A percentile compares a stretch with the other conserved stretches of the same genome.
Conservation (phyloP, 2,113 vertebrate species). For the Charadrius vociferus region DNA sequence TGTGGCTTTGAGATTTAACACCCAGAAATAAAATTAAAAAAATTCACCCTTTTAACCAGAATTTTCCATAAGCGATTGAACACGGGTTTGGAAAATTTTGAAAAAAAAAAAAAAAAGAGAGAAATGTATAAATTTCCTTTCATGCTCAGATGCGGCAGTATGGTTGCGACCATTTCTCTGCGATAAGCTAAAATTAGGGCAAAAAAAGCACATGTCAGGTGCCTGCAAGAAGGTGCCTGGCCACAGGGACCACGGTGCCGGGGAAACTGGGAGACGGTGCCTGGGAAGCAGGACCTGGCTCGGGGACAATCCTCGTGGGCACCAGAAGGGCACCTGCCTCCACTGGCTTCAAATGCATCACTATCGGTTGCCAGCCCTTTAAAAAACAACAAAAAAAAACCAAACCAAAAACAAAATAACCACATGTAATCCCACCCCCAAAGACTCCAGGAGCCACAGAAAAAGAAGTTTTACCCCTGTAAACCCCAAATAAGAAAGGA, state of each 20-base stretch:
- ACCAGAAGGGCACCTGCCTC: not conserved
- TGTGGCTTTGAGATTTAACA: conserved; percentile 26
- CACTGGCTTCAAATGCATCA: not conserved
- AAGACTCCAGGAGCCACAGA: not conserved
- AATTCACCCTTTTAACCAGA: conserved; percentile 9
- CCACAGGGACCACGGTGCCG: fast-evolving
- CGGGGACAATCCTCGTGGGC: fast-evolving
- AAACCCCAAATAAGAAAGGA: not conserved
- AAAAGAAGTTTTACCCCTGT: not conserved
- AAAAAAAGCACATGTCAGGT: not conserved
- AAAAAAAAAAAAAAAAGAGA: not conserved
- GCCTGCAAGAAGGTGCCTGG: not conserved
- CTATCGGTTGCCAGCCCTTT: not conserved
- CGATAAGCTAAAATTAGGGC: not conserved
- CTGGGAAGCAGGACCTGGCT: not conserved
- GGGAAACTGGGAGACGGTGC: not conserved
- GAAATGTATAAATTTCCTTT: conserved; percentile 7
- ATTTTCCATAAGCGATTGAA: conserved; percentile 39
- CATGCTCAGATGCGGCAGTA: not conserved
- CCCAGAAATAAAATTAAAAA: not conserved
- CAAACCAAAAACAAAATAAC: not conserved
- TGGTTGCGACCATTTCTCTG: not conserved
- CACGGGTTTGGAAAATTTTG: not conserved
- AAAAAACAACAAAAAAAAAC: not conserved
- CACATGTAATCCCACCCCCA: not conserved